Base-by-base conservation (phyloP, 2,113 vertebrate species). In the Ictalurus furcatus region DNA sequence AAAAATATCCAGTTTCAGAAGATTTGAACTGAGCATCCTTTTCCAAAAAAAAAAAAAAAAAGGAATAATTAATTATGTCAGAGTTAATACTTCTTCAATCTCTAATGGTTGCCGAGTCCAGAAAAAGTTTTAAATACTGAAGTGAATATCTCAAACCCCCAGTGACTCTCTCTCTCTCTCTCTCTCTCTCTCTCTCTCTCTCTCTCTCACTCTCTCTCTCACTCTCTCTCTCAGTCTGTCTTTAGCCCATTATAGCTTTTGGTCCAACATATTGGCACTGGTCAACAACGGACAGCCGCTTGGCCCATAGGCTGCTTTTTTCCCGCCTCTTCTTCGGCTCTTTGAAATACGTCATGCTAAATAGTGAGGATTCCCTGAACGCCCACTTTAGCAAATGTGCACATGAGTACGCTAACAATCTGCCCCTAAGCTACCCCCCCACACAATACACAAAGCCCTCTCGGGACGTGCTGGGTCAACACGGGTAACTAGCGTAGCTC, bases 321-420 rank as follows among this genome's bases (percentile, higher is more conserved):
- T 61, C 69, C 48, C 69, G n/a, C 85, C 54, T 87, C 85, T 54
- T 71, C 52, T 44, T n/a, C 58, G 37, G n/a, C 48, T 63, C 82
- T 88, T 88, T 88, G 73, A 89, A 89, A 85, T 89, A 90, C 90
- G 90, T 91, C 90, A 91, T 84, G 59, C 67, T 80, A 87, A 87
- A 92, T 91, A 88, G 78, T 90, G 52, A 89, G 89, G 90, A 92
- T 92, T 92, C 87, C 90, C 91, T 86, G n/a, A 88, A 85, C 58
- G 54, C 92, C 92, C 86, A 88, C 88, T 3, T 76, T 52, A 56
- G 78, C 87, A 88, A 92, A 87, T 52, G 56, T 19, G 88, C 82
- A 86, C 59, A 86, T 79, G 85, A 79, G 87, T 89, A 90, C 88
- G 61, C 89, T 79, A 90, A 52, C 69, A 7, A 90, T 81, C 85